Base-by-base conservation (phyloP, 2,797 vertebrate species). In the Mus minutoides region DNA sequence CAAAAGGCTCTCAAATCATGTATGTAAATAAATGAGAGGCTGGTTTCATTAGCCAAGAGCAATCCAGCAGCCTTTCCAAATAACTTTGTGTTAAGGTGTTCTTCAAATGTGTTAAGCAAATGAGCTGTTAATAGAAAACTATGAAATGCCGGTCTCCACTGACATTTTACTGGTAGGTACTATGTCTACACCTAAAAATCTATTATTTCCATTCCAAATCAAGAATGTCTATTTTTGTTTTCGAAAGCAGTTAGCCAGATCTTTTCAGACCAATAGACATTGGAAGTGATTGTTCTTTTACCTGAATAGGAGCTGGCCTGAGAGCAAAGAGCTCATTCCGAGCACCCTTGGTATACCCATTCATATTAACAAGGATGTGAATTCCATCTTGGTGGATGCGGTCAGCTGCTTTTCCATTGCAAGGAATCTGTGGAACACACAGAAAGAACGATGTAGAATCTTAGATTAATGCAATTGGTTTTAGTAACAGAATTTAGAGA, bases 311-410 rank as follows among this genome's bases (percentile, higher is more conserved):
- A 88, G 99, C 99, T 52, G 99, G 99, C 46, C 99, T 99, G 71
- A 99, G 99, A 78, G 99, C 99, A 98, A 99, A 99, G 21, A 99
- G 98, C 93, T 99, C 99, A 96, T 99, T 99, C 37, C 99, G 98
- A 26, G 99, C 99, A 96, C 99, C 99, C 97, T 99, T 99, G 88
- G 99, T 99, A 98, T 99, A 99, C 86, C 99, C 99, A 76, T 99
- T 99, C 99, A 99, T 99, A 97, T 99, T 99, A 96, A 99, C 98
- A 93, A 99, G 99, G 96, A 99, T 99, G 98, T 99, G 99, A 95
- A 99, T 96, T 95, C 99, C 99, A 83, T 99, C 99, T 98, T 99
- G 99, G 97, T 99, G 99, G 97, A 99, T 99, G 67, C 99, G 99
- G 98, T 99, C 99, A 54, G 99, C 99, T 95, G 99, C 99, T 98